phyloP scores from a whole-genome alignment of 2,888 invertebrate genomes.

The Oxystoma pomonae region DNA sequence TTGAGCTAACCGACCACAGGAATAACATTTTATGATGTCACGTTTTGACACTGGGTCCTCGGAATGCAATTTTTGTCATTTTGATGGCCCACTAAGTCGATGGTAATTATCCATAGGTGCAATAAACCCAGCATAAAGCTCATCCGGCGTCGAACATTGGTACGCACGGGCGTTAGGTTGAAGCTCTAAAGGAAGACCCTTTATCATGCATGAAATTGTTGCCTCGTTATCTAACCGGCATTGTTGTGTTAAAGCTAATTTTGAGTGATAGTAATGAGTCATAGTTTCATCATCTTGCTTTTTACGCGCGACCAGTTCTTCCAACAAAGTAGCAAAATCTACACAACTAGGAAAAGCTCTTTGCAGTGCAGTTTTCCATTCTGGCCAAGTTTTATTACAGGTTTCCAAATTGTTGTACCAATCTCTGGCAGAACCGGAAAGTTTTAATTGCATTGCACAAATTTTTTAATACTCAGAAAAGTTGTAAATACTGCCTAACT shows the following conservation, averaged over 20 bases:
- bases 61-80: background rate
- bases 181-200: conserved; percentile 23
- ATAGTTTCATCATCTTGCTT: conserved; percentile 32
- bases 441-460: conserved; percentile 21
- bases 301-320: conserved; percentile 30
- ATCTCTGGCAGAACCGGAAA: conserved; percentile 18
- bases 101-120: conserved; percentile 12
- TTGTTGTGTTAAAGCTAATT: conserved; percentile 25
- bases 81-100: no score
- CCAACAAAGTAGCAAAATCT: conserved; percentile 33
- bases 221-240: conserved; percentile 24
- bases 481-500: no score
- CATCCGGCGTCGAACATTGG: conserved; percentile 14
- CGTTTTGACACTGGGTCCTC: background rate
- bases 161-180: conserved; percentile 25
- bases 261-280: conserved; percentile 36
- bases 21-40: conserved; percentile 3
- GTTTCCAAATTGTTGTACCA: conserved; percentile 22
- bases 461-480: no score
- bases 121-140: conserved; percentile 19
- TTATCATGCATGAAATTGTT: conserved; percentile 24
- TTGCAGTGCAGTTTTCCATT: conserved; percentile 31
- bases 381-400: conserved; percentile 31
- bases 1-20: conserved; percentile 23
- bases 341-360: conserved; percentile 30